These are phyloP conservation scores for Eulemur mongoz DNA, from an alignment of 2,797 vertebrate species.

Conservation along the genomic window DNA sequence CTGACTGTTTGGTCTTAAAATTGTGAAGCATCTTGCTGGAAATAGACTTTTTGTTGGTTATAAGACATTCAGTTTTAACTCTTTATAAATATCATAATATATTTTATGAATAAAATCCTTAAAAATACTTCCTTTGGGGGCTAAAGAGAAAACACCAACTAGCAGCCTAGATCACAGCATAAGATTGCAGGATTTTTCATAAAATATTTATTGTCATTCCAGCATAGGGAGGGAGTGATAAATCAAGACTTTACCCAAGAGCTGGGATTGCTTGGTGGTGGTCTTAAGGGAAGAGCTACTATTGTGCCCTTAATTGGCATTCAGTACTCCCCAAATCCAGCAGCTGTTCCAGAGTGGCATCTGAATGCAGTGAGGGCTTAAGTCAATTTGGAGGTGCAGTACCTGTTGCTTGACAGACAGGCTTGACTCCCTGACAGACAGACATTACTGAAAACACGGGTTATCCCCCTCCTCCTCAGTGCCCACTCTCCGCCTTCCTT, in stretches of 20 bases:
- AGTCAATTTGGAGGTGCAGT: neutral
- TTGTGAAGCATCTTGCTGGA: neutral
- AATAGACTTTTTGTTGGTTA: neutral
- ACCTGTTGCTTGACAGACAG: slow-evolving; percentile 37
- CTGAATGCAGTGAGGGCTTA: neutral
- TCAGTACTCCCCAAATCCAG: neutral
- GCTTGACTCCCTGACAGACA: neutral
- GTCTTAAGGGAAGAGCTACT: neutral
- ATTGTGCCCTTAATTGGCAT: neutral
- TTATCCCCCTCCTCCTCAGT: slow-evolving; percentile 80
- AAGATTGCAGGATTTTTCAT: slow-evolving; percentile 4
- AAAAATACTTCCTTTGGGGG: neutral
- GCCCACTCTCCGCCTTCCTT: slow-evolving; percentile 75
- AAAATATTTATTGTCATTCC: slow-evolving; percentile 21
- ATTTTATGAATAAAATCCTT: neutral
- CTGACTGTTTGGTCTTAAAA: neutral
- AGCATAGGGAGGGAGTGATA: neutral
- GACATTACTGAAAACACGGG: slow-evolving; percentile 60
- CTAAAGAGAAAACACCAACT: neutral
- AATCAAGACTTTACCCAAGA: neutral
- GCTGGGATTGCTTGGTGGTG: neutral
- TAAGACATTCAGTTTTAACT: neutral
- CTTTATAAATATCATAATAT: neutral
- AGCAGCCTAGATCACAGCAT: neutral
- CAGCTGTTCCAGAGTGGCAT: neutral